Evolutionary conservation across 2,888 invertebrate genomes (phyloP).

Genomic region (Drosophila mimica): DNA sequence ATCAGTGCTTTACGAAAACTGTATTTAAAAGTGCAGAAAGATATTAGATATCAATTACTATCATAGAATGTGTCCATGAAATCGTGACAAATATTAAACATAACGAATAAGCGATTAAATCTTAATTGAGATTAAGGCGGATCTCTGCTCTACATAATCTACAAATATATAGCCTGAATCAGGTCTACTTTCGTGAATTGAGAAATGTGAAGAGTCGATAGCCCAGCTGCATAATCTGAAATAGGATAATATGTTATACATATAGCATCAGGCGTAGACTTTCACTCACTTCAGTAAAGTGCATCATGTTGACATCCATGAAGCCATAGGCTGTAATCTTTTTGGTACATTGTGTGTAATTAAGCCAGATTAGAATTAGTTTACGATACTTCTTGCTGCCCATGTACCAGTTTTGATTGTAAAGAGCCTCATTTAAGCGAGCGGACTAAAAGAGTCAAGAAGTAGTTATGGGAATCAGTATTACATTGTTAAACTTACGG

Average conservation of each 20-base stretch:
- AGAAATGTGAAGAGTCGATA: conserved; percentile 66
- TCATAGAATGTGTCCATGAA: background rate
- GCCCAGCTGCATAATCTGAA: conserved; percentile 62
- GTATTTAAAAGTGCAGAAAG: background rate
- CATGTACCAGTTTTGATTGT: conserved; percentile 57
- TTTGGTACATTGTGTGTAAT: conserved; percentile 42
- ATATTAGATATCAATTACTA: background rate
- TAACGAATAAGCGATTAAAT: background rate
- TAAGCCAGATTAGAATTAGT: conserved; percentile 56
- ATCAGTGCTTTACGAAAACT: background rate
- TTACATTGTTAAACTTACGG: conserved; percentile 47
- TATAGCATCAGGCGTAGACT: fast-evolving
- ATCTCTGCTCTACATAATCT: background rate
- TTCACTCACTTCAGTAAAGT: conserved; percentile 61
- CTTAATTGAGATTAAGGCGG: background rate
- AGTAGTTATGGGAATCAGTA: background rate
- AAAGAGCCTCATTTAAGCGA: conserved; percentile 33
- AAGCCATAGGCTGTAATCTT: conserved; percentile 51
- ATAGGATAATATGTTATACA: background rate
- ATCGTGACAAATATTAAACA: background rate
- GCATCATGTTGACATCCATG: conserved; percentile 59
- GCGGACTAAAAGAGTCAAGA: conserved; percentile 34
- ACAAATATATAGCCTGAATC: background rate
- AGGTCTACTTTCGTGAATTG: conserved; percentile 35
- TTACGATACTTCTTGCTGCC: conserved; percentile 51